Conservation (phyloP, 2,888 invertebrate species). For the Dichetophora obliterata region DNA sequence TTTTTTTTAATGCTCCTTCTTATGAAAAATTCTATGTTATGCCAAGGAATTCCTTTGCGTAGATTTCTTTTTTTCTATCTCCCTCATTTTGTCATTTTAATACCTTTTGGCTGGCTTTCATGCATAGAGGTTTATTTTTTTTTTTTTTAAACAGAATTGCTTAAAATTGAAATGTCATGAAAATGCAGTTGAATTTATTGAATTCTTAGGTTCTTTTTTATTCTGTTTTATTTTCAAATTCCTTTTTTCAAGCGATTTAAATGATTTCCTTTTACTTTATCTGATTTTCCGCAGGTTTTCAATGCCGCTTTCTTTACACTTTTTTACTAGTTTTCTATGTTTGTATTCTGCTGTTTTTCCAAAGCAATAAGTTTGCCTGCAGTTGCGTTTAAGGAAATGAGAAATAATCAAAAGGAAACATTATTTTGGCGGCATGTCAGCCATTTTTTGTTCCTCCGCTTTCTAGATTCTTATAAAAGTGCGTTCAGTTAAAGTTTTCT, state of each 20-base stretch:
- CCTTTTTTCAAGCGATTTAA: neutral
- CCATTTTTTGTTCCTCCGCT: neutral
- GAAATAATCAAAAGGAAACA: slow-evolving; percentile 12
- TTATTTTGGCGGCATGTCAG: neutral
- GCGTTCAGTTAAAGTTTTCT: neutral
- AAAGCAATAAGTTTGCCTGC: neutral
- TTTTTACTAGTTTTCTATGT: neutral
- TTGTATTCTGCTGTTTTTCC: neutral
- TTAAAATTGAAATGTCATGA: slow-evolving; percentile 7
- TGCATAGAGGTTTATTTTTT: neutral
- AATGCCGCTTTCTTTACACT: neutral
- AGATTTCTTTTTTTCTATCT: neutral
- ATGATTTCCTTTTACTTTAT: slow-evolving; percentile 28
- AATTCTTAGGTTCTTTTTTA: neutral
- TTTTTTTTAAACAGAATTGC: neutral
- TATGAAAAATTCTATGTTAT: neutral
- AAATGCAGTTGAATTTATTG: neutral
- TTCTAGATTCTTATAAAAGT: neutral
- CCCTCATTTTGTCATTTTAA: neutral
- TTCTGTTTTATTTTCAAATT: neutral
- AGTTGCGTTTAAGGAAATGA: neutral
- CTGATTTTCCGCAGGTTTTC: slow-evolving; percentile 30
- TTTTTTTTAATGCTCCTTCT: neutral
- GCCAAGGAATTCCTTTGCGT: neutral
- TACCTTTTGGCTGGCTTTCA: neutral